Percentiles rank a stretch among this genome's conserved stretches.
Conservation (phyloP, 2,113 vertebrate genomes). For the Pitta sordida region DNA sequence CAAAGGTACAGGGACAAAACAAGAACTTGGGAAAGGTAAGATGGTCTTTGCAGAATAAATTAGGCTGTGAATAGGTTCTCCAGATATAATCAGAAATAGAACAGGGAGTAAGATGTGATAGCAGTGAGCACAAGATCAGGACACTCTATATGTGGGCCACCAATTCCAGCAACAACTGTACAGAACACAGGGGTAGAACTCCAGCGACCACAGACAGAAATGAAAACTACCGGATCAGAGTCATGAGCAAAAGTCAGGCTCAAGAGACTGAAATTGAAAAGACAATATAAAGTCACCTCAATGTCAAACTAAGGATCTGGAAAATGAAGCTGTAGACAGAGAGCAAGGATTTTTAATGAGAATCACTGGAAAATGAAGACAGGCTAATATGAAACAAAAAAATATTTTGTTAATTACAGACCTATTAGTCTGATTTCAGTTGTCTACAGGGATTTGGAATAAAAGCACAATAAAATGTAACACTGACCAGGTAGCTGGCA, state of each 20-base stretch:
- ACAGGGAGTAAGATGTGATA: not conserved
- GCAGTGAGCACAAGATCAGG: not conserved
- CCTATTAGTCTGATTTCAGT: not conserved
- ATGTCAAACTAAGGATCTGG: not conserved
- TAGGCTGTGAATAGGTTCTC: not conserved
- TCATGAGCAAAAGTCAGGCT: not conserved
- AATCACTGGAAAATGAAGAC: not conserved
- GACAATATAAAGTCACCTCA: not conserved
- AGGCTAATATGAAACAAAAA: not conserved
- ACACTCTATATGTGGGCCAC: not conserved
- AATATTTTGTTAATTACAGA: not conserved
- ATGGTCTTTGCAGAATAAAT: not conserved
- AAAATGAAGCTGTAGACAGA: not conserved
- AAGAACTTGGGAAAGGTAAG: fast-evolving
- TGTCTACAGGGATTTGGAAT: not conserved
- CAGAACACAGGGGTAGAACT: not conserved
- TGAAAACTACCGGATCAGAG: not conserved
- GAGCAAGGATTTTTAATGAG: not conserved
- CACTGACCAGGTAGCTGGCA: not conserved
- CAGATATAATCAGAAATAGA: not conserved
- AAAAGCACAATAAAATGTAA: not conserved
- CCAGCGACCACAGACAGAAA: not conserved
- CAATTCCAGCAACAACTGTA: not conserved
- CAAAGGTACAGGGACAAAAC: not conserved
- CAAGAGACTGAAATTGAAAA: not conserved